Percentiles rank a stretch among this genome's conserved stretches.
phyloP scores from a whole-genome alignment of 2,797 vertebrate species.

The Pangasius krempfi region DNA sequence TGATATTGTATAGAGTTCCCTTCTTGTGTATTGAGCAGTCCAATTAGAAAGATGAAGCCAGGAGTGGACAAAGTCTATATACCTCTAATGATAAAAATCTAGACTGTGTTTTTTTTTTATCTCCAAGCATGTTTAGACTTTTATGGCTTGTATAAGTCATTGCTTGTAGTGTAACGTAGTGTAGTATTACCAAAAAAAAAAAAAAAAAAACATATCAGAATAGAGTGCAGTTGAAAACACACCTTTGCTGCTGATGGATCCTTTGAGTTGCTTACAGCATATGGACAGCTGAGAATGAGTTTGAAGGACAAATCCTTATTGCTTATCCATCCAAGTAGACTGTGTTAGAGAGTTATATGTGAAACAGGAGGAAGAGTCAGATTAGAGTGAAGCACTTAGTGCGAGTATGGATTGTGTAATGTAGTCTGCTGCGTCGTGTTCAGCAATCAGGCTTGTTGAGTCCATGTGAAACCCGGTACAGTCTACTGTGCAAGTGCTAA shows the following conservation, averaged over 20 bases:
- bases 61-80: background rate
- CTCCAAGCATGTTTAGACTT: background rate
- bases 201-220: background rate
- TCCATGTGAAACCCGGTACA: slow-evolving; percentile 36
- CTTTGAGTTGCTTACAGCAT: background rate
- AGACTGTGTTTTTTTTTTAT: background rate
- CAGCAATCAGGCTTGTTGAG: slow-evolving; percentile 28
- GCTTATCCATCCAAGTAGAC: background rate
- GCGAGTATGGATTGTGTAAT: slow-evolving; percentile 37
- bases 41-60: background rate
- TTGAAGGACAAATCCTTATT: background rate
- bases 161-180: background rate
- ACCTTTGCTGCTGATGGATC: background rate
- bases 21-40: background rate
- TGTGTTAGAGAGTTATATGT: slow-evolving; percentile 17
- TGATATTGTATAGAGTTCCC: background rate
- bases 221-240: background rate
- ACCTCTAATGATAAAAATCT: background rate
- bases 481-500: slow-evolving; percentile 22
- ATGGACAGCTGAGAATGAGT: background rate
- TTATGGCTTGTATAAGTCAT: background rate
- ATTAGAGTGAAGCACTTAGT: slow-evolving; percentile 27
- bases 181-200: background rate
- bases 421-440: background rate
- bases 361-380: slow-evolving; percentile 28